Base-by-base conservation (phyloP, 92 coral and sea anemone genomes). In the Zoanthus sociatus region DNA sequence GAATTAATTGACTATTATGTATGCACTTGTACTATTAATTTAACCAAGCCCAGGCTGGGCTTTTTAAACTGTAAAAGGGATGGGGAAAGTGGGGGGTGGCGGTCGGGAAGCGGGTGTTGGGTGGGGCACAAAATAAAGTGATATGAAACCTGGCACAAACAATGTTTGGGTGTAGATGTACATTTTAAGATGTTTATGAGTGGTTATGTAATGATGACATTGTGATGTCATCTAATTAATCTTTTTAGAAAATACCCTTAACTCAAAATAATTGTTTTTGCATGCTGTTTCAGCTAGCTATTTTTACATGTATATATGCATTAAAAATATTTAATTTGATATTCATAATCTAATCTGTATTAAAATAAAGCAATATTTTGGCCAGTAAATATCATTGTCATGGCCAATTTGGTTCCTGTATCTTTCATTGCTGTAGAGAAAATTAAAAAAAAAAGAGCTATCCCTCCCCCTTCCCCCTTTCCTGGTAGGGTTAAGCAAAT, bases 101-200 rank as follows among this genome's bases (percentile, higher is more conserved):
- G n/a, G n/a, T n/a, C n/a, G n/a, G n/a, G n/a, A n/a, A n/a, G n/a
- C n/a, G n/a, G n/a, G n/a, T n/a, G n/a, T n/a, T n/a, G n/a, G n/a
- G n/a, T n/a, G n/a, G n/a, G n/a, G n/a, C n/a, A n/a, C n/a, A n/a
- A n/a, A n/a, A n/a, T n/a, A n/a, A 73, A 18, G 45, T 73, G 78
- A 51, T 21, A 16, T 50, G 81, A 76, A 1, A 76, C 64, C 51
- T 76, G 81, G 64, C 81, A 76, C 37, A 73, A 73, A 73, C 56
- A 73, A 14, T 44, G 78, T 73, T 74, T 74, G 79, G 63, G 63
- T 48, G 79, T 7, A 75, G 79, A 75, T 75, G 79, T 48, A 75
- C 60, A 75, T 73, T 73, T 73, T 73, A 45, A 73, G 78, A 11
- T 76, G 61, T 76, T 76, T 48, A 76, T 76, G 63, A 76, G 60